phyloP scores from a whole-genome alignment of 2,113 vertebrate genomes.

The Ammospiza caudacuta region DNA sequence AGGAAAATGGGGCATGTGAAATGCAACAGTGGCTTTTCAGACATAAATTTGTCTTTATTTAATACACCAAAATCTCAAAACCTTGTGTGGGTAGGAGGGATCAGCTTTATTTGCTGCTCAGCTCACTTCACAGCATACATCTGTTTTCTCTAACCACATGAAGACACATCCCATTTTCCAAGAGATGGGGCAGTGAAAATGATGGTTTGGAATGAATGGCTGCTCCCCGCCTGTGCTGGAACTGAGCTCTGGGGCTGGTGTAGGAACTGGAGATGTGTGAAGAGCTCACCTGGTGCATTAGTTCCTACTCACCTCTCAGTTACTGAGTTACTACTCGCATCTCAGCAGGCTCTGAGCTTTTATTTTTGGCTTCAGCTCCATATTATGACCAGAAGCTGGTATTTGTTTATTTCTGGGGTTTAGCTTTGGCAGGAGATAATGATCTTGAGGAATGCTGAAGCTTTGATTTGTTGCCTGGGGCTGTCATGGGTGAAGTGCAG shows the following conservation, averaged over 20 bases:
- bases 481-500: neutral
- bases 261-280: neutral
- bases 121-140: neutral
- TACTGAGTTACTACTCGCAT: neutral
- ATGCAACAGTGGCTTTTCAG: neutral
- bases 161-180: neutral
- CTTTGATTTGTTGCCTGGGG: neutral
- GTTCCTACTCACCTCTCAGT: neutral
- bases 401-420: neutral
- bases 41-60: neutral
- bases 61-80: neutral
- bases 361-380: neutral
- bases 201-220: neutral
- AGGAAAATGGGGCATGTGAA: neutral
- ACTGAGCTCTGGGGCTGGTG: neutral
- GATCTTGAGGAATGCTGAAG: neutral
- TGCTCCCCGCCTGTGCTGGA: neutral
- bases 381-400: neutral
- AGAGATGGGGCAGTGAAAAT: neutral
- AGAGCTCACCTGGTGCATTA: neutral
- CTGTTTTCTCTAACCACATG: neutral
- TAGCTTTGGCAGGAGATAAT: neutral
- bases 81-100: neutral
- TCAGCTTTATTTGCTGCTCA: neutral
- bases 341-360: neutral